Percentiles rank a stretch among this genome's conserved stretches.
phyloP scores from a whole-genome alignment of 1,140 invertebrate genomes.

The Andricus grossulariae region DNA sequence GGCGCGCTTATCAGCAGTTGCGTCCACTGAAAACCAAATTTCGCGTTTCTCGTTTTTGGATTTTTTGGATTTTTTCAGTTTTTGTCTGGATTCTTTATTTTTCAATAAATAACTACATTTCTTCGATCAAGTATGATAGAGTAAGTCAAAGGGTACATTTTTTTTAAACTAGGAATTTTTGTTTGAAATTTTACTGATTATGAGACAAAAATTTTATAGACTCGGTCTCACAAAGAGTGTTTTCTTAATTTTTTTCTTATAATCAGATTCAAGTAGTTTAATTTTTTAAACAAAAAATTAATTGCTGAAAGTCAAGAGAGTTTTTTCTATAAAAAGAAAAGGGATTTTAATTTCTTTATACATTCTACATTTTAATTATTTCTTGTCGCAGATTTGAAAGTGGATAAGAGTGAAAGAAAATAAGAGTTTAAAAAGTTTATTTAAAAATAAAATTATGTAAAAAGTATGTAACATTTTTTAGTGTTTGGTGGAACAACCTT shows the following conservation, averaged over 20 bases:
- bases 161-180: background rate
- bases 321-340: no score
- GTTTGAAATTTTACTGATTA: background rate
- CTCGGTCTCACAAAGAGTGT: no score
- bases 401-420: no score
- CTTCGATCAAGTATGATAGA: conserved; percentile 45
- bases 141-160: conserved; percentile 38
- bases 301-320: no score
- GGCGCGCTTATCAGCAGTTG: conserved; percentile 43
- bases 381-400: no score
- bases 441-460: no score
- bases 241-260: no score
- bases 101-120: conserved; percentile 37
- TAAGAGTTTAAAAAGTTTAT: no score
- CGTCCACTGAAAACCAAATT: conserved; percentile 35
- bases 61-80: conserved; percentile 39
- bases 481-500: conserved; percentile 80
- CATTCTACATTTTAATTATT: no score
- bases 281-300: no score
- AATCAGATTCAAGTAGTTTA: no score
- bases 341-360: no score
- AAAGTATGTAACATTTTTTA: conserved; percentile 59
- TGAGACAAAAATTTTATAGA: background rate
- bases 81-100: conserved; percentile 43
- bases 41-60: conserved; percentile 45